Base-by-base conservation (phyloP, 92 coral and sea anemone species). In the Anthopleura xanthogrammica region DNA sequence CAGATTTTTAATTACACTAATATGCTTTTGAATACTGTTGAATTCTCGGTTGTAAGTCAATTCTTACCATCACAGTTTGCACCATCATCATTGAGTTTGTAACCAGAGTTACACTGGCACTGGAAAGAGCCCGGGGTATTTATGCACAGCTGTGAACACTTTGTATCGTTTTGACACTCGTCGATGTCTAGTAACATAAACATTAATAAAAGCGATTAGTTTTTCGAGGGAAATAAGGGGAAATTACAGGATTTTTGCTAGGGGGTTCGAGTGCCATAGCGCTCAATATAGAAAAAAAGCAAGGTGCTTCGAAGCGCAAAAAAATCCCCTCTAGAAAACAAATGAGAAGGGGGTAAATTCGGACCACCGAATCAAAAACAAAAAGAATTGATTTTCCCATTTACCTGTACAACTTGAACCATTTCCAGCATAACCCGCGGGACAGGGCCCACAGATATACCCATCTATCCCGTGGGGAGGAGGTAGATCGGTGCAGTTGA, bases 401-500 rank as follows among this genome's bases (percentile, higher is more conserved):
- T 5, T 48, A 91, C 97, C 97, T 40, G 88, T 20, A 39, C 97
- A 93, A n/a, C 72, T 80, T 1, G 82, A 79, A 5, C 97, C 97
- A 84, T 89, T 52, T 54, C 94, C 94, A 20, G 87, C 78, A 77
- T 86, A 89, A 41, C 97, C 94, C 11, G 84, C 23, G 16, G 97
- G 97, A 83, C 97, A 93, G 0, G 89, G 86, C 7, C 97, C 97
- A 73, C 97, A 93, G 36, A 62, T 82, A 84, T 84, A 93, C 11
- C 91, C 92, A 8, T 85, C 77, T 16, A 72, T 74, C 52, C 86
- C 83, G n/a, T 83, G 85, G 23, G 93, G 93, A 5, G 93, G 82
- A 4, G 91, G 90, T 40, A 86, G 83, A 74, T 93, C 94, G 41
- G 46, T 77, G 73, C 97, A 93, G 19, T n/a, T 64, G 23, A 91